Evolutionary conservation across 2,797 vertebrate genomes (phyloP).

Genomic region (Platyrinchus mystaceus): DNA sequence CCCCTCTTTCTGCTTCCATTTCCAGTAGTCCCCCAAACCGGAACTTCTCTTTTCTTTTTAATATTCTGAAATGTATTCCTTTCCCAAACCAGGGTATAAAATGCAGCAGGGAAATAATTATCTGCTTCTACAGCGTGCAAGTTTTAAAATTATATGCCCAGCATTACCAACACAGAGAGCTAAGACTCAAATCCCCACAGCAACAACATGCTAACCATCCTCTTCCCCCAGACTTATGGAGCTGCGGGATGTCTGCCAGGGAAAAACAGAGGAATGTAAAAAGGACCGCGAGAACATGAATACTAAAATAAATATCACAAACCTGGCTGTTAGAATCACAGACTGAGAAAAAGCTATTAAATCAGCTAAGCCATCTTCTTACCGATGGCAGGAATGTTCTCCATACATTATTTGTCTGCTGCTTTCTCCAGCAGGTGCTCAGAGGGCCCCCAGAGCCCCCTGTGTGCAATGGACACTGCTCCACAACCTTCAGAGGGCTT

Average conservation of each 20-base stretch:
- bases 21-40: neutral
- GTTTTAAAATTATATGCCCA: constrained; percentile 60
- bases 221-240: constrained; percentile 71
- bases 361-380: constrained; percentile 51
- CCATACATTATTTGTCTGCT: neutral
- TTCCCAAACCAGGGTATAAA: constrained; percentile 10
- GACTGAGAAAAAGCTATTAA: constrained; percentile 64
- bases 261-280: constrained; percentile 67
- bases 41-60: constrained; percentile 19
- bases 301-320: constrained; percentile 68
- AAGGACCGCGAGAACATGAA: constrained; percentile 67
- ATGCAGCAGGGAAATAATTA: constrained; percentile 56
- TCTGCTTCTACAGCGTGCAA: constrained; percentile 1
- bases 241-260: constrained; percentile 67
- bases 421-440: neutral
- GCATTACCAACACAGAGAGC: constrained; percentile 39
- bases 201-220: constrained; percentile 65
- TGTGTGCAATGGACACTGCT: neutral
- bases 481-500: neutral
- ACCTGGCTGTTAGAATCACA: constrained; percentile 62
- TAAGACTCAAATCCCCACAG: constrained; percentile 66
- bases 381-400: constrained; percentile 20
- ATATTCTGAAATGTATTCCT: neutral
- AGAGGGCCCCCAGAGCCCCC: neutral
- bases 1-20: constrained; percentile 43